phyloP scores from a whole-genome alignment of 2,113 vertebrate genomes.

The Oreamnos americanus region DNA sequence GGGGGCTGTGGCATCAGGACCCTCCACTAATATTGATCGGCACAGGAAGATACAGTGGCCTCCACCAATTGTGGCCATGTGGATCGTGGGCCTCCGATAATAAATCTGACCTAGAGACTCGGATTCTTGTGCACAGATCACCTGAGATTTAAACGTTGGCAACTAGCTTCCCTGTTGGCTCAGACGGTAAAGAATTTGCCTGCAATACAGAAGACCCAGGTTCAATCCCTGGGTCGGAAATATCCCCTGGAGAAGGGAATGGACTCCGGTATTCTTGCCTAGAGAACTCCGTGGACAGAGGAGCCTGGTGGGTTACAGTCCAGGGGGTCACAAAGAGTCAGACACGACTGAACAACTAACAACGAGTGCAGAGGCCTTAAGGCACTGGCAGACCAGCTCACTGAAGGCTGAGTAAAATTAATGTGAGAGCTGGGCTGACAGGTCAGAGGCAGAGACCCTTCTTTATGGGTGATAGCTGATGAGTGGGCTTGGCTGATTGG shows the following conservation, averaged over 20 bases:
- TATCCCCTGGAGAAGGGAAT: neutral
- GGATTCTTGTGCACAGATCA: neutral
- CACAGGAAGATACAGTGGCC: neutral
- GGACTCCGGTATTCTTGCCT: neutral
- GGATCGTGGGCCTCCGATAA: neutral
- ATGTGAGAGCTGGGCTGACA: neutral
- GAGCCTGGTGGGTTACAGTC: neutral
- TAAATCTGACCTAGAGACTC: neutral
- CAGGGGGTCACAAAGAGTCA: neutral
- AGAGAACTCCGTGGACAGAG: neutral
- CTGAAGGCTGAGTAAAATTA: neutral
- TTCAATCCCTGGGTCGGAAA: neutral
- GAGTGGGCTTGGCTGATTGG: rapidly evolving
- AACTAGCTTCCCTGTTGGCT: neutral
- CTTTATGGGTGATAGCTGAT: neutral
- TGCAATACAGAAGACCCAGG: neutral
- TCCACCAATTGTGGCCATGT: neutral
- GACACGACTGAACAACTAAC: neutral
- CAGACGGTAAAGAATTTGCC: neutral
- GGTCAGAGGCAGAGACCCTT: neutral
- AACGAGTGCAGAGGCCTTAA: neutral
- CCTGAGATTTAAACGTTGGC: neutral
- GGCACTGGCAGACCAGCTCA: neutral
- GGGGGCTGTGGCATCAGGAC: neutral
- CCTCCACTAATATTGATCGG: neutral